Base-by-base conservation (phyloP, 2,888 invertebrate genomes). In the Hermaeophaga mercurialis region DNA sequence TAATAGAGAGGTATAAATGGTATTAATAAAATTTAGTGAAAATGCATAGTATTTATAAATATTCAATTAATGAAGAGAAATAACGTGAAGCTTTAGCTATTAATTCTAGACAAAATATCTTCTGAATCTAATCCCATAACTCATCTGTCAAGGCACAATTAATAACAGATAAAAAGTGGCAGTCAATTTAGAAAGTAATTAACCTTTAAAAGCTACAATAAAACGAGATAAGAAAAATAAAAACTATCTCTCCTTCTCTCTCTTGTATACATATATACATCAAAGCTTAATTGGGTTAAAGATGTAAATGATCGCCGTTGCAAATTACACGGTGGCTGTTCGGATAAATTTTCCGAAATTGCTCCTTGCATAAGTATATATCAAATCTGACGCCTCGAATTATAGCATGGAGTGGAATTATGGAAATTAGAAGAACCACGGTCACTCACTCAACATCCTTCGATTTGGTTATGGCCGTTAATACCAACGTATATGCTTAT, bases 281-380 rank as follows among this genome's bases (percentile, higher is more conserved):
- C 67, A 65, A 56, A 61, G 50, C 60, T 60, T 68, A 66, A 68
- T 68, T 64, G 62, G 65, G 62, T 66, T 66, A 65, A 65, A 62
- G 64, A 66, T 66, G 65, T 64, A 65, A 67, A 65, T 60, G 63
- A 65, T 67, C 62, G 62, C 56, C 52, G 45, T 58, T 57, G 65
- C 62, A 68, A 68, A 66, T 68, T 68, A 68, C 59, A 65, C 67
- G 56, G 67, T 65, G 66, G 67, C 64, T 58, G 59, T 39, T 22
- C 15, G 28, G 36, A 36, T 61, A 19, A n/a, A 50, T 58, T 55
- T 50, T 58, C 50, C 56, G 54, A 63, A 61, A 63, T 58, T 55
- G 58, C 56, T 56, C 58, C 54, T 41, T 45, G 52, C 19, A 49
- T 48, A 44, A 34, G 43, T 36, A 63, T 65, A 61, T 46, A 65